phyloP scores from a whole-genome alignment of 2,113 vertebrate species.

The Clarias macrocephalus region DNA sequence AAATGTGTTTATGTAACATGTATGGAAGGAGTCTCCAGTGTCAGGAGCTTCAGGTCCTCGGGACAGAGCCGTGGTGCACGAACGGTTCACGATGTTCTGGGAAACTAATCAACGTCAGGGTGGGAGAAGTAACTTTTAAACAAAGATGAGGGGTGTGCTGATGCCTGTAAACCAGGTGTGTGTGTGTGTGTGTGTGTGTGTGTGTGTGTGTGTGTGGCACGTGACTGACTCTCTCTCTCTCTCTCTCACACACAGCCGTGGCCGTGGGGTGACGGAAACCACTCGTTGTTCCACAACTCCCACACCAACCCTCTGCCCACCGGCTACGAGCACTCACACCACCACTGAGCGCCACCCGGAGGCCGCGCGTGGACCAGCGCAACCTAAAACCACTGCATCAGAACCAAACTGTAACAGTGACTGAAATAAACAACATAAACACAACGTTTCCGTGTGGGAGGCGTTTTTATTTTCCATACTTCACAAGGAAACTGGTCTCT shows the following conservation, averaged over 20 bases:
- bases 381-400: neutral
- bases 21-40: neutral
- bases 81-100: neutral
- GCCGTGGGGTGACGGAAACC: slow-evolving; percentile 90
- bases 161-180: neutral
- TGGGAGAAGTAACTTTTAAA: neutral
- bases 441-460: slow-evolving; percentile 1
- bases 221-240: neutral
- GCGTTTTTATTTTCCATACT: slow-evolving; percentile 33
- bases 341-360: slow-evolving; percentile 59
- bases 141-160: neutral
- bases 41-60: neutral
- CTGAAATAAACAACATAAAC: neutral
- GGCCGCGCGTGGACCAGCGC: neutral
- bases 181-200: neutral
- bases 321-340: slow-evolving; percentile 71
- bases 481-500: neutral
- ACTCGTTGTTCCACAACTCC: slow-evolving; percentile 83
- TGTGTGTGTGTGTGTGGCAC: too few relatives aligned
- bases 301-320: slow-evolving; percentile 81
- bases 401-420: neutral
- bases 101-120: neutral
- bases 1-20: neutral
- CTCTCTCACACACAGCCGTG: slow-evolving; percentile 70
- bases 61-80: neutral